Base-by-base conservation (phyloP, 2,113 vertebrate species). In the Salvelinus namaycush region DNA sequence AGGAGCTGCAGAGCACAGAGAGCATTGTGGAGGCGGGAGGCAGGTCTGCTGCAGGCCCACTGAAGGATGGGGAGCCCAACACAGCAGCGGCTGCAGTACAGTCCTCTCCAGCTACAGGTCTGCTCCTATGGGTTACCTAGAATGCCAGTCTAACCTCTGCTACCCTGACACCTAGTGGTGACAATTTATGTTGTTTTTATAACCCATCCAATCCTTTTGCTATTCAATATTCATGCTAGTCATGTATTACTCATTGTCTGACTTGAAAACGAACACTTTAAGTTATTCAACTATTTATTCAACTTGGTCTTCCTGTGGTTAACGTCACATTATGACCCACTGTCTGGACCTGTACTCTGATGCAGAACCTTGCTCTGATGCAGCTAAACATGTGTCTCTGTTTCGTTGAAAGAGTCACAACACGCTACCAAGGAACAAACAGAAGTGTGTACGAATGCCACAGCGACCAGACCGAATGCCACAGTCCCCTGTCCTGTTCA, bases 401-500 rank as follows among this genome's bases (percentile, higher is more conserved):
- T 75, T 64, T 20, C 59, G 20, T 83, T 88, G 51, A 44, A 68
- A 92, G 91, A 90, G 72, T 77, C 71, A 70, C 84, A 86, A 75
- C 68, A 67, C 49, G 79, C 79, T 11, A 22, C 60, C n/a, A 72
- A 73, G 68, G 1, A 79, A 14, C 57, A 39, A 20, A 0, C 48
- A 57, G 90, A 90, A 79, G 85, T 90, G 0, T 77, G 82, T 1
- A 83, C 87, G 81, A 89, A 89, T 79, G 87, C 86, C n/a, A 64
- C 92, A 79, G 88, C 86, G 68, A 78, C 92, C 24, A 76, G 79
- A 68, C 85, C 88, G 70, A 89, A 81, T 16, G 66, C 83, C 5
- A 22, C 79, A 81, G 68, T 18, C 65, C 81, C 85, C 20, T 85
- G 70, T n/a, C 80, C 85, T 2, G 84, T 90, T 76, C 89, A 85